Evolutionary conservation across 2,888 invertebrate species (phyloP), one percentile per base, ranked within the genome.

Genomic region (Spicauda simplicius): DNA sequence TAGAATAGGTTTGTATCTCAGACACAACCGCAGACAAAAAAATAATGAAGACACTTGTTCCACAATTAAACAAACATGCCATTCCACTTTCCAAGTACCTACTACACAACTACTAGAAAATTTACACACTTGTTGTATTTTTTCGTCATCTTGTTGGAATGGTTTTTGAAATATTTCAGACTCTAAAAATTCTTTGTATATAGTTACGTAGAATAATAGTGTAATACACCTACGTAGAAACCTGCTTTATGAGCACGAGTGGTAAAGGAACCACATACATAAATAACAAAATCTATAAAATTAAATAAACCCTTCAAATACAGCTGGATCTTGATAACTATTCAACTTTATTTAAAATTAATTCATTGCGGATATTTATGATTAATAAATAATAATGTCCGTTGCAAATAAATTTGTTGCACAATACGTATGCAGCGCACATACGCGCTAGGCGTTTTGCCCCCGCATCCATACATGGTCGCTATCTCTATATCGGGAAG

Each of bases 381-480:
- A 37, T 12, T 37, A 45, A 45, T 45, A 45, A 45, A 45, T 45
- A 14, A n/a, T 45, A 45, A 45, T 45, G n/a, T n/a, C n/a, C 45
- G n/a, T 45, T 45, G 45, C 18, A 50, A 50, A 18, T 18, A 50
- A 50, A 10, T n/a, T 45, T 50, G 16, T 50, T 50, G 50, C 50
- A 10, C 16, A 19, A 30, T 16, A 48, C 33, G 25, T n/a, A 45
- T 57, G 57, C 25, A 20, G 48, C 48, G 25, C 25, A 48, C 16
- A 48, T 16, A 48, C 48, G 48, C 12, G 25, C 25, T 30, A 59
- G 48, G 45, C 59, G 59, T 59, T 59, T 48, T 48, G 59, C 45
- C 19, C 25, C 59, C 59, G 30, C 45, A 48, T 25, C 59, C 59
- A 59, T 59, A 59, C 59, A 59, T 59, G 59, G 59, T 30, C 25